Evolutionary conservation across 1,140 invertebrate genomes (phyloP).

Genomic region (Heliconius nattereri): DNA sequence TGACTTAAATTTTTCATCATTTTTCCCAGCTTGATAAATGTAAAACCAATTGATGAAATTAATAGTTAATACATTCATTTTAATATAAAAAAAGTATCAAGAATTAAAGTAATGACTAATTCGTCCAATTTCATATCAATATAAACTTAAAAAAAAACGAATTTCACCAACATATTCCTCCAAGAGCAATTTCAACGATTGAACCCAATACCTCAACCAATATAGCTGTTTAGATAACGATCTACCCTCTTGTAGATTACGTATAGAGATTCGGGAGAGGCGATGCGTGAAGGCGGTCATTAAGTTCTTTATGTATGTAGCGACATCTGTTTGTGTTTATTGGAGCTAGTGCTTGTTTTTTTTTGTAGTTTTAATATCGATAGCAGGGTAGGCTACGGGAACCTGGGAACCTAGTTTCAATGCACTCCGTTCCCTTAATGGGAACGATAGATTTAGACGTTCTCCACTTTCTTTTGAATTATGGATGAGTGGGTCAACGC

Average conservation of each 20-base stretch:
- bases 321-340: slow-evolving; percentile 51
- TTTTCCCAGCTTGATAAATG: too few relatives aligned
- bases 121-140: too few relatives aligned
- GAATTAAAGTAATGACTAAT: too few relatives aligned
- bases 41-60: too few relatives aligned
- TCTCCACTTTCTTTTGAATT: neutral
- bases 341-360: neutral
- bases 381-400: neutral
- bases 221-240: slow-evolving; percentile 60
- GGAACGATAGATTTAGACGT: too few relatives aligned
- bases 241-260: slow-evolving; percentile 57
- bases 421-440: neutral
- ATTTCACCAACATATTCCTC: neutral
- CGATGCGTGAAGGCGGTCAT: slow-evolving; percentile 57
- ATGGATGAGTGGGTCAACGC: neutral
- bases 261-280: slow-evolving; percentile 27
- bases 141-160: too few relatives aligned
- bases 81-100: too few relatives aligned
- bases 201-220: slow-evolving; percentile 43
- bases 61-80: too few relatives aligned
- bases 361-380: neutral
- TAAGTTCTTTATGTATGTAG: slow-evolving; percentile 17
- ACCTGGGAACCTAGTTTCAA: neutral
- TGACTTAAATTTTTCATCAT: too few relatives aligned
- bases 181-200: slow-evolving; percentile 18